Percentiles rank a stretch among this genome's conserved stretches.
Conservation (phyloP, 2,888 invertebrate genomes). For the Scaptomyza parva region DNA sequence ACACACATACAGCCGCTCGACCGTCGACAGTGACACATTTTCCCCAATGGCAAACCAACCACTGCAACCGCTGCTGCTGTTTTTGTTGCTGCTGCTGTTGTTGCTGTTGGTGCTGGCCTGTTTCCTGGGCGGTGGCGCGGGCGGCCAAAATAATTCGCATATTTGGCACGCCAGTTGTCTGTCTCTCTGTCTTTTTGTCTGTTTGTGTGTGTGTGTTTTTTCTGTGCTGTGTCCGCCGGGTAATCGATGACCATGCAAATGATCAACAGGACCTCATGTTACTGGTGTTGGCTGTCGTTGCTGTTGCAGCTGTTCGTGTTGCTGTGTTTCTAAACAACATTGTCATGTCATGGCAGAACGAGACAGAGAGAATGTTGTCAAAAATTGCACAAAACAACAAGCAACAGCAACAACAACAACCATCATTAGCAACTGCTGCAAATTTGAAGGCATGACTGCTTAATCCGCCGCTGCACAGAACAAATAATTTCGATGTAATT, state of each 20-base stretch:
- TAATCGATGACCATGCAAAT: conserved; percentile 72
- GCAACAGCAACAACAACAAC: conserved; percentile 64
- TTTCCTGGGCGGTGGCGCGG: conserved; percentile 48
- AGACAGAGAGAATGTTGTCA: conserved; percentile 47
- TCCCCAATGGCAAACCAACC: conserved; percentile 42
- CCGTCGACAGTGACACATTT: conserved; percentile 53
- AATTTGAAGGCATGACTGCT: neutral
- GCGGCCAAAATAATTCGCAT: conserved; percentile 70
- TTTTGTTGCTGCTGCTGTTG: conserved; percentile 5
- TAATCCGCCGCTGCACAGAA: neutral
- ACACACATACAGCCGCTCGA: conserved; percentile 10
- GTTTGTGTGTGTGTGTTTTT: conserved; percentile 4
- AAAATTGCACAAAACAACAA: conserved; percentile 55
- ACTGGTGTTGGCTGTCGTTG: conserved; percentile 38
- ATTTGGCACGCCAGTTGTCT: conserved; percentile 69
- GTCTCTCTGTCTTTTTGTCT: conserved; percentile 42
- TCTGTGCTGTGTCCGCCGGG: conserved; percentile 47
- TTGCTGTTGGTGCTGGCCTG: conserved; percentile 31
- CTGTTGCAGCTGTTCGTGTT: too few relatives aligned
- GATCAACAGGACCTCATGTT: conserved; percentile 54
- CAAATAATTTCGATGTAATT: conserved; percentile 1
- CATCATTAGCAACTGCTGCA: conserved; percentile 52
- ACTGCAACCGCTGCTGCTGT: conserved; percentile 12
- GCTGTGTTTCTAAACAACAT: conserved; percentile 60
- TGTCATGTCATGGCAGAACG: conserved; percentile 46